Evolutionary conservation across 2,888 invertebrate genomes (phyloP).

Genomic region (Scaptomyza flava): DNA sequence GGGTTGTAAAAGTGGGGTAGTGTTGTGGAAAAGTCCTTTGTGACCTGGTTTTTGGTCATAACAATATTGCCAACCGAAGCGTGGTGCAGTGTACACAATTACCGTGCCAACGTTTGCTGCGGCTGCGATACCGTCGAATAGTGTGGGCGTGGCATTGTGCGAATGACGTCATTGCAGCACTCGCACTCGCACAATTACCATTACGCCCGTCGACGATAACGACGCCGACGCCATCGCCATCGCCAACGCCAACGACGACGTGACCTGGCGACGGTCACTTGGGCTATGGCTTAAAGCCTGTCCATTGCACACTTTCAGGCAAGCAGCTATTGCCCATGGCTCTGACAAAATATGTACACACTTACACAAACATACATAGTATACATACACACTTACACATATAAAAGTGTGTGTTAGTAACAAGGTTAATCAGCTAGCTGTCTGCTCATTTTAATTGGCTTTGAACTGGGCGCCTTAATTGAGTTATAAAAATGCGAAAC

Average conservation of each 20-base stretch:
- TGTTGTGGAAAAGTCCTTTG: constrained; percentile 63
- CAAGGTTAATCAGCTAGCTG: constrained; percentile 76
- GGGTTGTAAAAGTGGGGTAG: constrained; percentile 11
- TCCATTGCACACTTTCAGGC: constrained; percentile 48
- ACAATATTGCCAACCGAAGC: constrained; percentile 75
- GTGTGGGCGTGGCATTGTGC: constrained; percentile 58
- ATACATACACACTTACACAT: constrained; percentile 4
- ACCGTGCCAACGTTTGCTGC: constrained; percentile 73
- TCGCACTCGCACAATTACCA: constrained; percentile 65
- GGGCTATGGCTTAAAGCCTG: constrained; percentile 53
- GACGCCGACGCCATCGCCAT: constrained; percentile 25
- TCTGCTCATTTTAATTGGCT: constrained; percentile 76
- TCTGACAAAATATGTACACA: constrained; percentile 30
- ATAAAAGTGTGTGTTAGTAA: constrained; percentile 21
- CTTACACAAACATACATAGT: background rate
- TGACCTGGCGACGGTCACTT: constrained; percentile 76
- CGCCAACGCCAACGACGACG: constrained; percentile 43
- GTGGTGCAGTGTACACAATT: constrained; percentile 75
- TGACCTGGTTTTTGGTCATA: constrained; percentile 81
- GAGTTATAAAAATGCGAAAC: constrained; percentile 67
- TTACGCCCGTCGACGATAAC: constrained; percentile 53
- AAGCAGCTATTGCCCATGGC: constrained; percentile 35
- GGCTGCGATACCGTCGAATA: constrained; percentile 42
- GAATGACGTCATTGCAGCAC: constrained; percentile 76
- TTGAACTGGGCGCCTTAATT: constrained; percentile 60